Conservation (phyloP, 2,797 vertebrate genomes). For the Enteromius fasciolatus region DNA sequence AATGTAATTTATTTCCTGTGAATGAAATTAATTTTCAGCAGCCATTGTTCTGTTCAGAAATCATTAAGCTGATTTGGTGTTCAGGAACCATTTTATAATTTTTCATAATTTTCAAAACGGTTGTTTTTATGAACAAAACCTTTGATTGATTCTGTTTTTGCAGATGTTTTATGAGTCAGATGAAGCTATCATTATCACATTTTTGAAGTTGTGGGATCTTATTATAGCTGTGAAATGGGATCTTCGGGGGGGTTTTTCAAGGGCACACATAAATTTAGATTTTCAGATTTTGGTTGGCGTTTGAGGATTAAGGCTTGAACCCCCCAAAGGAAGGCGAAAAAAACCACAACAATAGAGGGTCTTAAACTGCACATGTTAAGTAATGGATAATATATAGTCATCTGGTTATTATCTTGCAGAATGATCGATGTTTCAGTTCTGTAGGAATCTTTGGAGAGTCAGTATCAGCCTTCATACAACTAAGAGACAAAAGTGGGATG, state of each 20-base stretch:
- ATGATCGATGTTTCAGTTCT: constrained; percentile 6
- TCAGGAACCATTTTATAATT: not conserved
- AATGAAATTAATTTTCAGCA: not conserved
- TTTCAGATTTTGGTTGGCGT: not conserved
- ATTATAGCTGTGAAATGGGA: not conserved
- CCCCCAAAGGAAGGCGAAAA: not conserved
- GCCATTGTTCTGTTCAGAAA: not conserved
- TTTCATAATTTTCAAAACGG: not conserved
- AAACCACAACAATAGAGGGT: not conserved
- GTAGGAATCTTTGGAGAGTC: not conserved
- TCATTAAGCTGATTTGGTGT: not conserved
- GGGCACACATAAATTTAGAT: not conserved
- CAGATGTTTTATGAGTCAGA: not conserved
- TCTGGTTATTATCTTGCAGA: not conserved
- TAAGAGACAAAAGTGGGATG: constrained; percentile 5
- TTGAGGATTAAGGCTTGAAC: not conserved
- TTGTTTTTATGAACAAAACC: not conserved
- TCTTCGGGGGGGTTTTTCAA: not conserved
- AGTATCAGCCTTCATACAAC: not conserved
- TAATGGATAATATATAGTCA: not conserved
- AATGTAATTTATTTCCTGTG: not conserved
- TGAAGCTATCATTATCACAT: not conserved
- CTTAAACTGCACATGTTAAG: not conserved
- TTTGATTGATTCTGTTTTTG: not conserved
- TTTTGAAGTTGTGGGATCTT: not conserved